Percentiles rank a stretch among this genome's conserved stretches.
Evolutionary conservation across 1,140 invertebrate genomes (phyloP).

Genomic region (Diorhabda carinulata): DNA sequence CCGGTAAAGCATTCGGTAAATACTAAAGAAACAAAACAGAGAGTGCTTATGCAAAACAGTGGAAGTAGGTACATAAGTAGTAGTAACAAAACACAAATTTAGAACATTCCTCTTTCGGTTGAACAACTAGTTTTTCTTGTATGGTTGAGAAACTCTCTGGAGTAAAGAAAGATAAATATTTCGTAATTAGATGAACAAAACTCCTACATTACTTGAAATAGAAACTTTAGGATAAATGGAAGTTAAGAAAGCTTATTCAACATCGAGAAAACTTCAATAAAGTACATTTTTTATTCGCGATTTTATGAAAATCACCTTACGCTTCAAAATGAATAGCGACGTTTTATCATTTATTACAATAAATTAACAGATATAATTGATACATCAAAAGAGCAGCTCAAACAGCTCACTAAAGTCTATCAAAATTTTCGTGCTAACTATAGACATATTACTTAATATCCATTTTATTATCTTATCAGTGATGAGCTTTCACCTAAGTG

Average conservation of each 20-base stretch:
- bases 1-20: background rate
- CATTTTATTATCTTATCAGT: no score
- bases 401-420: no score
- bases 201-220: background rate
- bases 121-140: conserved; percentile 1
- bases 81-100: background rate
- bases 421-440: no score
- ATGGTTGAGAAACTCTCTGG: background rate
- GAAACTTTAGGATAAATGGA: background rate
- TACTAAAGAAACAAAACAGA: background rate
- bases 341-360: no score
- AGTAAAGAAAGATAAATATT: background rate
- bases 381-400: no score
- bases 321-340: no score
- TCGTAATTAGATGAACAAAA: conserved; percentile 2
- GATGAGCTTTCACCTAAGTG: no score
- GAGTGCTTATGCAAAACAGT: conserved; percentile 2
- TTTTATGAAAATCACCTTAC: no score
- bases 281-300: no score
- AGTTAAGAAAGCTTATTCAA: background rate
- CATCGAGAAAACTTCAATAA: no score
- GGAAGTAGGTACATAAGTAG: background rate
- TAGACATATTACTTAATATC: no score
- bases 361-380: no score
- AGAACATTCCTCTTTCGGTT: background rate